Percentiles rank a stretch among this genome's conserved stretches.
Evolutionary conservation across 2,888 invertebrate species (phyloP).

Genomic region (Drosophila affinis): DNA sequence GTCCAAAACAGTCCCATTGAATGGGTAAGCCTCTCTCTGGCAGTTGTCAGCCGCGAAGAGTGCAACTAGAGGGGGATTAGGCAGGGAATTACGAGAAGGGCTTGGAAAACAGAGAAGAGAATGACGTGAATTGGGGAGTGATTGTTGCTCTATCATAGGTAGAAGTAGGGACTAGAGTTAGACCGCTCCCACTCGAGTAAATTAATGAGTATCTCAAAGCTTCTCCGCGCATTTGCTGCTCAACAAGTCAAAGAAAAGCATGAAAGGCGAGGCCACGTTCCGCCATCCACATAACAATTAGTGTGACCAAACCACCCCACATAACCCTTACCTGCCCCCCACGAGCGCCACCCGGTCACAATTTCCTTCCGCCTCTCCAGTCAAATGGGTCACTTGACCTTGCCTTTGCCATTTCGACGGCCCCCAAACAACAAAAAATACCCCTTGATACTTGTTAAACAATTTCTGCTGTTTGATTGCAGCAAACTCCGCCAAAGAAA

Average conservation of each 20-base stretch:
- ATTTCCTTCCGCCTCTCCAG: slow-evolving; percentile 6
- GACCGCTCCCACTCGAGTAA: no score
- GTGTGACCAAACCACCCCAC: background rate
- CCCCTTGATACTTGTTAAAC: slow-evolving; percentile 55
- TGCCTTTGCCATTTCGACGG: slow-evolving; percentile 48
- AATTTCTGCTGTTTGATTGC: slow-evolving; percentile 47
- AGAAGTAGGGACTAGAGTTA: no score
- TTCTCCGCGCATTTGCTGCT: background rate
- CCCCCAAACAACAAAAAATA: slow-evolving; percentile 38
- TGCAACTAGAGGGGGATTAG: background rate
- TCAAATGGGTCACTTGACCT: slow-evolving; percentile 58
- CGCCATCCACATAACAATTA: background rate
- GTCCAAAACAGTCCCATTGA: slow-evolving; percentile 5
- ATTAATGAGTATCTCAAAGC: background rate
- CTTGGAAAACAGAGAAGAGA: background rate
- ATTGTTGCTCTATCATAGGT: background rate
- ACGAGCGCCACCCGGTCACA: background rate
- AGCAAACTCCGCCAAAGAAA: slow-evolving; percentile 26
- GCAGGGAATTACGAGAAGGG: background rate
- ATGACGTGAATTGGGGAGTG: background rate
- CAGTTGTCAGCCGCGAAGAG: background rate
- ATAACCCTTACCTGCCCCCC: background rate
- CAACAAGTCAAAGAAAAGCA: background rate
- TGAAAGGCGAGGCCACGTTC: background rate
- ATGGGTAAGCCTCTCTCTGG: background rate